Conservation (phyloP, 2,113 vertebrate genomes). For the Shinisaurus crocodilurus region DNA sequence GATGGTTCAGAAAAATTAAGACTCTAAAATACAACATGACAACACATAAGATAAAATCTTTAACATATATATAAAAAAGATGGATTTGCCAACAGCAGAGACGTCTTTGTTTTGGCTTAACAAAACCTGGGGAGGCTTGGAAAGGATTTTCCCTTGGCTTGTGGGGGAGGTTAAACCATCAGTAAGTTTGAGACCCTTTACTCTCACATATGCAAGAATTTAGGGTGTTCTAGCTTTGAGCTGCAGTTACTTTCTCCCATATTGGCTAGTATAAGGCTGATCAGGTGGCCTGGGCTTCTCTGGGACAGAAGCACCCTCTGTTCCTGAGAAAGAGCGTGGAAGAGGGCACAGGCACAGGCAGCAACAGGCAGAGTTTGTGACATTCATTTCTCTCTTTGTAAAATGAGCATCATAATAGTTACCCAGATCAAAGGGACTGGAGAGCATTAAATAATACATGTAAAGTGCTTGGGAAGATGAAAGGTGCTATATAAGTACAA, state of each 20-base stretch:
- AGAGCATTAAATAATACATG: slow-evolving; percentile 64
- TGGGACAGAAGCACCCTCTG: neutral
- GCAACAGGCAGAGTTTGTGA: slow-evolving; percentile 44
- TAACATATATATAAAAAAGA: neutral
- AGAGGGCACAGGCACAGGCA: neutral
- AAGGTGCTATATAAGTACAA: slow-evolving; percentile 68
- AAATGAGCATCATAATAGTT: slow-evolving; percentile 50
- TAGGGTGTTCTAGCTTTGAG: neutral
- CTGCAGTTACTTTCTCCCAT: neutral
- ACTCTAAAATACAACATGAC: no score
- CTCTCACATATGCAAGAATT: neutral
- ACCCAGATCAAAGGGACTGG: slow-evolving; percentile 62
- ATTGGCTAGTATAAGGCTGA: neutral
- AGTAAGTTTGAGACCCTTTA: neutral
- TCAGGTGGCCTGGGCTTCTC: neutral
- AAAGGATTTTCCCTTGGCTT: neutral
- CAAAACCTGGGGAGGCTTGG: neutral
- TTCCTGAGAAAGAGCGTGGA: neutral
- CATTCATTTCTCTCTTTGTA: slow-evolving; percentile 48
- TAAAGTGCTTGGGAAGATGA: slow-evolving; percentile 72
- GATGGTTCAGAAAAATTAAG: no score
- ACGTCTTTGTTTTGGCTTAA: neutral
- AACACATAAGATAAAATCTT: no score
- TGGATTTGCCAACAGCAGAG: neutral
- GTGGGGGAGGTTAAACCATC: neutral